A percentile compares a stretch with the other conserved stretches of the same genome.
These are phyloP conservation scores for Melanerpes aurifrons DNA, from an alignment of 2,113 vertebrate species.

Conservation along the genomic window DNA sequence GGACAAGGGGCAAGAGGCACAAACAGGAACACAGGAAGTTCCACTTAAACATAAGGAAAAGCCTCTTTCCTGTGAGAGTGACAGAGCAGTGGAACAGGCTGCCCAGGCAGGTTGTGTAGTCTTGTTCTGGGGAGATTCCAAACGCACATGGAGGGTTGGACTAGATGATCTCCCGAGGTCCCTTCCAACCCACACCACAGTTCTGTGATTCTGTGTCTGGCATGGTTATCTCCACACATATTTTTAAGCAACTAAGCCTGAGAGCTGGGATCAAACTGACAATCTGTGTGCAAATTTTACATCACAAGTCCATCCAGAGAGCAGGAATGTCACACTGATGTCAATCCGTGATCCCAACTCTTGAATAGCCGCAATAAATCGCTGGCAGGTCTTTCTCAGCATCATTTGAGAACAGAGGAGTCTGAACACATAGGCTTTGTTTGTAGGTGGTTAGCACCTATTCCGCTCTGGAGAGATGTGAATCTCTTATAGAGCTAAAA, in stretches of 20 bases:
- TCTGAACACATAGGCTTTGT: background rate
- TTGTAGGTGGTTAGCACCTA: background rate
- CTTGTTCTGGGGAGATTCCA: too few species aligned
- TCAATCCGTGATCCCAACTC: fast-evolving
- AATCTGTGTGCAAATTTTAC: background rate
- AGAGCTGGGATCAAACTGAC: background rate
- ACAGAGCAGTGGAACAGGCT: too few species aligned
- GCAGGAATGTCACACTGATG: background rate
- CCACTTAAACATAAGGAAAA: too few species aligned
- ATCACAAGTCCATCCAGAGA: background rate
- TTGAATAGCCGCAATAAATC: background rate
- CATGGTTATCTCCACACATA: background rate
- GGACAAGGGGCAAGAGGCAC: too few species aligned
- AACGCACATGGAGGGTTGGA: too few species aligned
- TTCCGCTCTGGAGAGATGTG: background rate
- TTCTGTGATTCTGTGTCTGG: too few species aligned
- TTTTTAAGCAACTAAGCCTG: background rate
- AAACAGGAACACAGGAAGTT: too few species aligned
- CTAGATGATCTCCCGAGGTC: too few species aligned
- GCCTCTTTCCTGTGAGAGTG: too few species aligned
- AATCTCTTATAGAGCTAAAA: background rate
- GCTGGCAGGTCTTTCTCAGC: background rate
- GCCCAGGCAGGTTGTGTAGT: too few species aligned
- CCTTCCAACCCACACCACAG: too few species aligned
- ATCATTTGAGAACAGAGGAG: background rate